A percentile compares a stretch with the other conserved stretches of the same genome.
These are phyloP conservation scores for Anoncus sp. DNA, from an alignment of 2,888 invertebrate genomes.

Conservation along the genomic window DNA sequence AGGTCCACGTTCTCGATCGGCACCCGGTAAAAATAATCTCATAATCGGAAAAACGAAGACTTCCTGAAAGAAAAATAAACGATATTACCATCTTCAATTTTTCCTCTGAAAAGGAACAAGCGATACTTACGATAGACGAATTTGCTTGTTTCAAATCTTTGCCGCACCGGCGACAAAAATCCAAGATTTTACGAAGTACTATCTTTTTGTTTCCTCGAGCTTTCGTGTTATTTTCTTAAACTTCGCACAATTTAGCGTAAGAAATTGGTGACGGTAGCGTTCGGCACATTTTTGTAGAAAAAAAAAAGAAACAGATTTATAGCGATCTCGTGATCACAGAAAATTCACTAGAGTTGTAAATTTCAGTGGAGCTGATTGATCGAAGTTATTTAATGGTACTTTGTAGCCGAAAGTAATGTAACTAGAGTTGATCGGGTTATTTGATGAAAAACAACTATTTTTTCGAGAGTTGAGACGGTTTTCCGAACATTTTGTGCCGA, in stretches of 20 bases:
- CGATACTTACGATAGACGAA: slow-evolving; percentile 75
- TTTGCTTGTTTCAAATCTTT: slow-evolving; percentile 77
- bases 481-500: too few relatives aligned
- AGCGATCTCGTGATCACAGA: background rate
- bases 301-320: background rate
- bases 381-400: too few relatives aligned
- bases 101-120: background rate
- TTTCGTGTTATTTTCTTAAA: slow-evolving; percentile 86
- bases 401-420: too few relatives aligned
- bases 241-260: slow-evolving; percentile 85
- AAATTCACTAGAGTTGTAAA: too few relatives aligned
- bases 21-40: too few relatives aligned
- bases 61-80: slow-evolving; percentile 42
- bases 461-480: too few relatives aligned
- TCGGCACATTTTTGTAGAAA: slow-evolving; percentile 62
- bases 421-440: too few relatives aligned
- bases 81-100: slow-evolving; percentile 46
- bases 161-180: slow-evolving; percentile 83
- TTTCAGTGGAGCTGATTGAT: too few relatives aligned
- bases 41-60: too few relatives aligned
- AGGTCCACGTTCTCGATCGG: too few relatives aligned
- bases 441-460: too few relatives aligned
- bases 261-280: slow-evolving; percentile 78
- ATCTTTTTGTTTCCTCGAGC: slow-evolving; percentile 83
- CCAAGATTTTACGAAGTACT: slow-evolving; percentile 84